Base-by-base conservation (phyloP, 2,113 vertebrate genomes). In the Siphamia tubifer region DNA sequence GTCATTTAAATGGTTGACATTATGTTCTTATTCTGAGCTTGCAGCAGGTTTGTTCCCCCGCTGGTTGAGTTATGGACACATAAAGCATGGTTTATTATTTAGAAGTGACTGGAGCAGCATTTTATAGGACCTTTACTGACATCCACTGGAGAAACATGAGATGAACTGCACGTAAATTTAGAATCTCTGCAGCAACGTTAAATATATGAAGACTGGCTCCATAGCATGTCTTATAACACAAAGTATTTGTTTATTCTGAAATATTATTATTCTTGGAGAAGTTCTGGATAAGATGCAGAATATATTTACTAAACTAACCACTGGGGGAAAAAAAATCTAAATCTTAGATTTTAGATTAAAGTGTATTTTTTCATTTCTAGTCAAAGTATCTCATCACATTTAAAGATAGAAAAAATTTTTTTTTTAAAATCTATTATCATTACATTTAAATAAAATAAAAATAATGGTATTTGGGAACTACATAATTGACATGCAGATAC, bases 141-240 rank as follows among this genome's bases (percentile, higher is more conserved):
- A 63, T 68, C 68, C 68, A 48, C 60, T 74, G 79, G 74, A 78
- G 74, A 48, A 48, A 68, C 55, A 47, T 43, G 49, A 68, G 55
- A 77, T 49, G 6, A 66, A 43, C 70, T 19, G 11, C 11, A 20
- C 30, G 4, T 19, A 51, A 10, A 49, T 6, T 42, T 44, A 23
- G 42, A 45, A 34, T 24, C 42, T 28, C n/a, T n/a, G n/a, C n/a
- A n/a, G n/a, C n/a, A n/a, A n/a, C n/a, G n/a, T n/a, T n/a, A n/a
- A n/a, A n/a, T n/a, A n/a, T n/a, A n/a, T n/a, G n/a, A n/a, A n/a
- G n/a, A n/a, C n/a, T n/a, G n/a, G n/a, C n/a, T n/a, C n/a, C 9
- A 9, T 3, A 34, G 31, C 8, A 10, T 3, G 5, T 3, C 3
- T 34, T 34, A 11, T 3, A 3, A 34, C 8, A 34, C 5, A 34